phyloP scores from a whole-genome alignment of 2,888 invertebrate species.

The Agonopterix alstromeriana region DNA sequence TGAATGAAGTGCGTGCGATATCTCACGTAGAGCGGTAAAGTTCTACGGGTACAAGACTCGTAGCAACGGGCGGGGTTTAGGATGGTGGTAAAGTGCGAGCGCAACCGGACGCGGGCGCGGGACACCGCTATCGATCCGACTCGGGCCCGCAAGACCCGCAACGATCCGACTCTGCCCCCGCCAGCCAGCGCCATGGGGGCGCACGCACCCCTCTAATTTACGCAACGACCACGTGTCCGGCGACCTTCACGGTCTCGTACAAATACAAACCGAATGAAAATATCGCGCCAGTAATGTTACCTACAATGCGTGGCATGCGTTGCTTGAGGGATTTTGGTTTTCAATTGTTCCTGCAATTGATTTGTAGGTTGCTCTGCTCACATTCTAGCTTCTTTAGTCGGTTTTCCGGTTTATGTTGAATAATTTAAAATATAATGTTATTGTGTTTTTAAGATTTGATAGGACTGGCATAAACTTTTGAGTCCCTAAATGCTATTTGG shows the following conservation, averaged over 20 bases:
- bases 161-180: constrained; percentile 23
- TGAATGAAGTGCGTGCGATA: neutral
- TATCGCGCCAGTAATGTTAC: too few relatives aligned
- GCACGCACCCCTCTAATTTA: constrained; percentile 31
- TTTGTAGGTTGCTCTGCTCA: too few relatives aligned
- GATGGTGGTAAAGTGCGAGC: constrained; percentile 18
- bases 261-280: constrained; percentile 11
- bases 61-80: constrained; percentile 23
- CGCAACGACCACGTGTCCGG: constrained; percentile 44
- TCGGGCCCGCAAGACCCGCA: constrained; percentile 23
- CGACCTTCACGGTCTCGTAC: constrained; percentile 41
- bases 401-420: too few relatives aligned
- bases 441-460: too few relatives aligned
- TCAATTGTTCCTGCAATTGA: too few relatives aligned
- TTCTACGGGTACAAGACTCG: constrained; percentile 4
- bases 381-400: too few relatives aligned
- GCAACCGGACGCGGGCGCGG: constrained; percentile 9
- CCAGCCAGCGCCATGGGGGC: constrained; percentile 11
- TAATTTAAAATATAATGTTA: too few relatives aligned
- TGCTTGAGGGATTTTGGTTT: too few relatives aligned
- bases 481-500: too few relatives aligned
- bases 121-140: constrained; percentile 33
- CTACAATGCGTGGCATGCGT: too few relatives aligned
- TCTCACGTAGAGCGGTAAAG: neutral
- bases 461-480: too few relatives aligned